phyloP scores from a whole-genome alignment of 1,140 invertebrate species.

The Latrodectus geometricus region DNA sequence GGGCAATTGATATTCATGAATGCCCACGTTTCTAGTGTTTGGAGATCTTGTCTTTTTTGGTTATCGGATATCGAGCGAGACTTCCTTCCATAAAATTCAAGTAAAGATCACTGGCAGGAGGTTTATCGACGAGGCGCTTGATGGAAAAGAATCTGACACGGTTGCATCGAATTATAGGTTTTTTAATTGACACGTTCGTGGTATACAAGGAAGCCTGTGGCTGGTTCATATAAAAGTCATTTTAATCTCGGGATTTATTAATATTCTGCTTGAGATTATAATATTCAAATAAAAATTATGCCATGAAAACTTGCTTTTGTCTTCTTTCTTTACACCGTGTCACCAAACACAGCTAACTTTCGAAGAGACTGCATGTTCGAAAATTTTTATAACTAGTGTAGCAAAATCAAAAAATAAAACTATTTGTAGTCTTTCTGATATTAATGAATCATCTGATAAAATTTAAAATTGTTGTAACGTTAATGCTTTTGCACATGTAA shows the following conservation, averaged over 20 bases:
- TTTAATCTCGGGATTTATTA: neutral
- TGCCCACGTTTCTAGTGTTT: constrained; percentile 26
- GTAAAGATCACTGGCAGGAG: neutral
- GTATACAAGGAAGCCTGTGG: neutral
- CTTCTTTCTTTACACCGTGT: no score
- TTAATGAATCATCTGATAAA: no score
- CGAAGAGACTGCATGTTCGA: no score
- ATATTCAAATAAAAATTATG: no score
- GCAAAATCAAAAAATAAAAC: no score
- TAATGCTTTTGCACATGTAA: no score
- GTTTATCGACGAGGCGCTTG: neutral
- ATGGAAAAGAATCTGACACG: neutral
- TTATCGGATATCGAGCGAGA: constrained; percentile 42
- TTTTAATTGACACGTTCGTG: neutral
- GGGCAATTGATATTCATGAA: constrained; percentile 55
- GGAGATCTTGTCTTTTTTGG: constrained; percentile 33
- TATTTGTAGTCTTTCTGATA: no score
- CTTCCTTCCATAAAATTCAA: constrained; percentile 9
- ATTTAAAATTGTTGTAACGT: no score
- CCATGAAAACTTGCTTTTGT: no score
- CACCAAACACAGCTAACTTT: no score
- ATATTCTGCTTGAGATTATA: no score
- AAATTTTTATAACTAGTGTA: no score
- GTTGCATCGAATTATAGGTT: constrained; percentile 1
- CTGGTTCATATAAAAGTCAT: neutral